Evolutionary conservation across 2,797 vertebrate genomes (phyloP), one percentile per base, ranked within the genome.

Genomic region (Trachurus trachurus): DNA sequence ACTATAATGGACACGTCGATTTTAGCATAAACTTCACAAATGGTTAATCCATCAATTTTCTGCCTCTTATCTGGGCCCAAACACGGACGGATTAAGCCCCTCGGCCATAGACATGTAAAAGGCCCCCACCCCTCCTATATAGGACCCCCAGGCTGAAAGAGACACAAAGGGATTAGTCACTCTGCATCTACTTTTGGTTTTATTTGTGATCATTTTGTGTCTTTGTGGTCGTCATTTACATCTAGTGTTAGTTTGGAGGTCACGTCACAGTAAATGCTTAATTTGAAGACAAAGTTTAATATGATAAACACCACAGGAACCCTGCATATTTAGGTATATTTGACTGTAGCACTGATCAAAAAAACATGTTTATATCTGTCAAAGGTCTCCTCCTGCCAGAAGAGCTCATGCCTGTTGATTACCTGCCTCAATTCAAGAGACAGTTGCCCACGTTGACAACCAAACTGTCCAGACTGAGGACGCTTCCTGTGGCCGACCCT

Each of bases 301-400:
- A 2, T 15, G 42, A 44, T 44, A 3, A 44, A 15, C 15, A 45
- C 16, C 6, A 16, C 5, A 57, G 16, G 19, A 58, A 58, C 16
- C 1, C 31, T 2, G 0, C 16, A 19, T 29, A 49, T 5, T 1
- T 26, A 26, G 39, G 5, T 63, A 19, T 10, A 47, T 45, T 5
- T 29, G 17, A 50, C 21, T 45, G 59, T 31, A 21, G 39, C 7
- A 31, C 11, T 62, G 34, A 53, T 22, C 2, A 26, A 26, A 26
- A 62, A 66, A 39, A 31, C 13, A 7, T 59, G 2, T 78, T 50
- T 68, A 4, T 15, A 9, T 81, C 19, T 66, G 42, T 85, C 88
- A 19, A 96, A 94, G 97, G 93, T 91, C 94, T 96, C 9, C 86
- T 29, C 75, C 83, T 97, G 81, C 89, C 93, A 49, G 95, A 97